phyloP scores from a whole-genome alignment of 1,140 invertebrate species.

The Leptinotarsa defecta region DNA sequence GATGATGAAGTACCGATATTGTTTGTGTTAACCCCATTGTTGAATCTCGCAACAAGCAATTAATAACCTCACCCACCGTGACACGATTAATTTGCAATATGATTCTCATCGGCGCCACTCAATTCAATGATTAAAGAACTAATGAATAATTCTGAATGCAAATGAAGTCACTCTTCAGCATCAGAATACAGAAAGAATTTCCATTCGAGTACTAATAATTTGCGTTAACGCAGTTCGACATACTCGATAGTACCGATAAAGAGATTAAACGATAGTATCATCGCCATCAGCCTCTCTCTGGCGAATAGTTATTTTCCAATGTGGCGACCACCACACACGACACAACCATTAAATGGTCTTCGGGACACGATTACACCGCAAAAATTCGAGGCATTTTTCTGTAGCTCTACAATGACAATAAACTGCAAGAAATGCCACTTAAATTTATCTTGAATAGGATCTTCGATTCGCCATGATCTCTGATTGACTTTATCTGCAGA shows the following conservation, averaged over 20 bases:
- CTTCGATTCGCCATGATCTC: neutral
- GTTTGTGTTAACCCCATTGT: neutral
- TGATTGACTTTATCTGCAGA: no score
- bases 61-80: neutral
- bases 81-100: neutral
- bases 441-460: conserved; percentile 22
- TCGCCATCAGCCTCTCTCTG: conserved; percentile 18
- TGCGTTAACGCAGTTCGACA: conserved; percentile 31
- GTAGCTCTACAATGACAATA: conserved; percentile 24
- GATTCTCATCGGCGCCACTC: neutral
- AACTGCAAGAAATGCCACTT: conserved; percentile 24
- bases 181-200: neutral
- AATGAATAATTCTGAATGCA: neutral
- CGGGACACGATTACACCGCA: conserved; percentile 17
- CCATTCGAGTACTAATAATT: conserved; percentile 31
- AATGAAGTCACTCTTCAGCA: neutral
- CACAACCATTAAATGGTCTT: conserved; percentile 29
- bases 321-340: conserved; percentile 23
- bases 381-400: conserved; percentile 29
- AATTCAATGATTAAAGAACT: neutral
- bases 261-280: conserved; percentile 30
- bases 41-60: neutral
- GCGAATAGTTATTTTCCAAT: conserved; percentile 17
- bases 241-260: conserved; percentile 29
- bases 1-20: neutral